Base-by-base conservation (phyloP, 2,113 vertebrate species). In the Strigops habroptila region DNA sequence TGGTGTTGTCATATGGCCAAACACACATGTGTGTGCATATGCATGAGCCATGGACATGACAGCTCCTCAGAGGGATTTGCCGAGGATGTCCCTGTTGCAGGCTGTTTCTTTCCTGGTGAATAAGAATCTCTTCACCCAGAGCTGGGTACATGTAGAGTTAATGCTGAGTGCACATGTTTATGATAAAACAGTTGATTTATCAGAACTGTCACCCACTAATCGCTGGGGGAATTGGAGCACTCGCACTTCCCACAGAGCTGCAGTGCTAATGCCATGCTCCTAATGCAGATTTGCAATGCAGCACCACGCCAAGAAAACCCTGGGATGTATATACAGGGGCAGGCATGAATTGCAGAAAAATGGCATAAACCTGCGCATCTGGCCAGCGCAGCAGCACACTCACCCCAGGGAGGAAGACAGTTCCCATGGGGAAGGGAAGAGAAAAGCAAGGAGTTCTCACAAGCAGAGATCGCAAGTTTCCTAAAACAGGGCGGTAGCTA, bases 141-240 rank as follows among this genome's bases (percentile, higher is more conserved):
- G 59, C 53, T 21, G 49, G 83, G 83, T 19, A 59, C 24, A 5
- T 16, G 25, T 12, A 78, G 87, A 85, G 79, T 91, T 92, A 93
- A 92, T 46, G 79, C 60, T 91, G 90, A 91, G 82, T 37, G 37
- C 68, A 76, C 55, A 51, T 63, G 37, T 92, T 94, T 82, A 53
- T 91, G 87, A 65, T 78, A 60, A 91, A 96, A 43, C 69, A 74
- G 87, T 88, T 92, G 95, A 86, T 94, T 96, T 92, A 96, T 96
- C 83, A 91, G 83, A 85, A 44, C 90, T 91, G 92, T 91, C 92
- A 91, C 83, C 86, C 75, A 82, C 87, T 78, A 90, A 92, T 94
- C 31, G 16, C 87, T 74, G 87, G 64, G 79, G 70, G 86, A 53
- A 81, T 53, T 69, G 92, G 69, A 88, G 83, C 79, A 41, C 82